A percentile compares a stretch with the other conserved stretches of the same genome.
Evolutionary conservation across 1,140 invertebrate genomes (phyloP).

Genomic region (Hycleus cichorii): DNA sequence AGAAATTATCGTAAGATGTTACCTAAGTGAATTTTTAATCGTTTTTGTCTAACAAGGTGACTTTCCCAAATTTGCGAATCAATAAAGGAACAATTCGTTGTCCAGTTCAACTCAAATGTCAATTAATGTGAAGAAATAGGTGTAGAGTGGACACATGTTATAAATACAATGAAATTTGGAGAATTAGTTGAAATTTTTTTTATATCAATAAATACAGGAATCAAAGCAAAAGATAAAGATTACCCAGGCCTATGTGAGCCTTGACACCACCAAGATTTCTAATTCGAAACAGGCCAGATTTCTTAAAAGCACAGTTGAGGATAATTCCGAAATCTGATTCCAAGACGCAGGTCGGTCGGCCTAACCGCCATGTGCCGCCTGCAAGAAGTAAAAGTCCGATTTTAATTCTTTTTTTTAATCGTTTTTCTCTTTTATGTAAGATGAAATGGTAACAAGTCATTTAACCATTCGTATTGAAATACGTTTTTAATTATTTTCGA

Average conservation of each 20-base stretch:
- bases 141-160: too few relatives aligned
- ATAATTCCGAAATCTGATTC: conserved; percentile 81
- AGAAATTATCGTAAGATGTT: not conserved
- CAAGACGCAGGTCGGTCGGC: conserved; percentile 67
- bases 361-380: conserved; percentile 41
- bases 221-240: conserved; percentile 40
- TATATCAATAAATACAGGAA: not conserved
- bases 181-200: too few relatives aligned
- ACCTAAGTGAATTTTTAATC: not conserved
- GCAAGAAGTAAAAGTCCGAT: conserved; percentile 24
- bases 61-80: not conserved
- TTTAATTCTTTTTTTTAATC: not conserved
- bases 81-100: too few relatives aligned
- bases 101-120: too few relatives aligned
- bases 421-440: not conserved
- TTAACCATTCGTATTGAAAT: too few relatives aligned
- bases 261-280: conserved; percentile 82
- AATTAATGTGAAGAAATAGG: too few relatives aligned
- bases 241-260: conserved; percentile 78
- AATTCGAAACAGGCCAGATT: conserved; percentile 79
- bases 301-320: conserved; percentile 85
- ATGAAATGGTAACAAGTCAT: not conserved
- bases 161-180: too few relatives aligned
- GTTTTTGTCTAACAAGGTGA: not conserved
- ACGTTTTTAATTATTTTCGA: too few relatives aligned